Percentiles rank a stretch among this genome's conserved stretches.
phyloP scores from a whole-genome alignment of 2,113 vertebrate genomes.

The Gallinago paraguaiae region DNA sequence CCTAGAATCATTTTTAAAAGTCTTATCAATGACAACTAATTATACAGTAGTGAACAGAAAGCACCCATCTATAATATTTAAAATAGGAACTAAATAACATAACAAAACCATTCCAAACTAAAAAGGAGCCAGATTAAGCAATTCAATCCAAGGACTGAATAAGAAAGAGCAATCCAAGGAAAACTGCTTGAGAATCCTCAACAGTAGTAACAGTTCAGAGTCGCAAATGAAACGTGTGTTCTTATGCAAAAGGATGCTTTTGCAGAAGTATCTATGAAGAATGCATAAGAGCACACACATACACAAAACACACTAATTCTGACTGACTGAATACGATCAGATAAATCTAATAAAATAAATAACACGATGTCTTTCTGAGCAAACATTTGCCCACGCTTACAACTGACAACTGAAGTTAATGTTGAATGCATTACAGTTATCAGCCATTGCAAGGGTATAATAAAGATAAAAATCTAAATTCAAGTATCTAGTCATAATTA shows the following conservation, averaged over 20 bases:
- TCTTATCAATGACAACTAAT: background rate
- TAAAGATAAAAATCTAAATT: background rate
- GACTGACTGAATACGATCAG: background rate
- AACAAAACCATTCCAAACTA: background rate
- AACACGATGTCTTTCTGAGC: background rate
- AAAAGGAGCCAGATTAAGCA: background rate
- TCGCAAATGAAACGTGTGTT: fast-evolving
- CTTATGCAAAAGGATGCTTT: background rate
- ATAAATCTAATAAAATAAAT: background rate
- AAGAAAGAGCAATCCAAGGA: background rate
- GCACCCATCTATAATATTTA: background rate
- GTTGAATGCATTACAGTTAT: background rate
- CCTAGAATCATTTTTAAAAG: background rate
- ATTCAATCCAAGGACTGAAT: background rate
- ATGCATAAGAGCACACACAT: fast-evolving
- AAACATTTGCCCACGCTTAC: background rate
- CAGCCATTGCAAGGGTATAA: background rate
- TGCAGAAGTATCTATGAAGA: background rate
- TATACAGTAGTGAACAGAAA: fast-evolving
- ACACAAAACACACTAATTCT: background rate
- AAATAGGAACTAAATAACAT: background rate
- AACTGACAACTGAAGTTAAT: background rate
- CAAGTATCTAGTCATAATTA: background rate
- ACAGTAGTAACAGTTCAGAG: background rate
- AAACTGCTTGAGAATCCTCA: background rate